A percentile compares a stretch with the other conserved stretches of the same genome.
Conservation (phyloP, 2,888 invertebrate species). For the Hemithea aestivaria region DNA sequence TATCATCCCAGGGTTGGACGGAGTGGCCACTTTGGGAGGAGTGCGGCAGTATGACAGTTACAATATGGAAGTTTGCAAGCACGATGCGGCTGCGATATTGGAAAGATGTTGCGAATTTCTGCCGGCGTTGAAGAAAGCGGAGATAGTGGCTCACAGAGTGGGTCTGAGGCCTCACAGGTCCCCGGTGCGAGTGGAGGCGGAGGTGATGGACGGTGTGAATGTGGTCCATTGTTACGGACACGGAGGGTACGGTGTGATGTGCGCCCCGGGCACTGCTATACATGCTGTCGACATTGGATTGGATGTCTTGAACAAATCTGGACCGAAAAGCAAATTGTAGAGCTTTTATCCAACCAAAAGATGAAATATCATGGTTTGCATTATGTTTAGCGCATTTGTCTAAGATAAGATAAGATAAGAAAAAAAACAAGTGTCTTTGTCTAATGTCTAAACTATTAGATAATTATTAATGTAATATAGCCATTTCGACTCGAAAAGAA, state of each 20-base stretch:
- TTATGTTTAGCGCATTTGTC: no score
- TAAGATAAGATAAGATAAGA: no score
- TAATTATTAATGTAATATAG: no score
- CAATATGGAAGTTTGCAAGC: conserved; percentile 81
- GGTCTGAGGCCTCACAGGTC: conserved; percentile 91
- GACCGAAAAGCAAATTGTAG: conserved; percentile 52
- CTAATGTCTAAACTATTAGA: no score
- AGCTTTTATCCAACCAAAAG: no score
- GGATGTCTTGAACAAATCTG: conserved; percentile 66
- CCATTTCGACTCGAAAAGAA: no score
- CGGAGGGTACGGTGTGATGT: conserved; percentile 94
- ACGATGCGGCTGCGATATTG: conserved; percentile 87
- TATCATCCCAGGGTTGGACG: conserved; percentile 87
- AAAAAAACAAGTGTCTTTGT: no score
- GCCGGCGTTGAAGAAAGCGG: conserved; percentile 82
- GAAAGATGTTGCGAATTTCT: conserved; percentile 87
- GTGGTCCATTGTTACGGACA: conserved; percentile 97
- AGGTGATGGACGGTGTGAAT: conserved; percentile 68
- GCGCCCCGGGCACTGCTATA: conserved; percentile 91
- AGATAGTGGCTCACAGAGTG: conserved; percentile 82
- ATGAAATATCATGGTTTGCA: no score
- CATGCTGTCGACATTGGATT: conserved; percentile 85
- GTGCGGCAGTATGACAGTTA: conserved; percentile 90
- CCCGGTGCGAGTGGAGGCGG: conserved; percentile 85
- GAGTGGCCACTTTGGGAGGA: conserved; percentile 89